These are phyloP conservation scores for Natator depressus DNA, from an alignment of 2,113 vertebrate genomes.

Conservation along the genomic window DNA sequence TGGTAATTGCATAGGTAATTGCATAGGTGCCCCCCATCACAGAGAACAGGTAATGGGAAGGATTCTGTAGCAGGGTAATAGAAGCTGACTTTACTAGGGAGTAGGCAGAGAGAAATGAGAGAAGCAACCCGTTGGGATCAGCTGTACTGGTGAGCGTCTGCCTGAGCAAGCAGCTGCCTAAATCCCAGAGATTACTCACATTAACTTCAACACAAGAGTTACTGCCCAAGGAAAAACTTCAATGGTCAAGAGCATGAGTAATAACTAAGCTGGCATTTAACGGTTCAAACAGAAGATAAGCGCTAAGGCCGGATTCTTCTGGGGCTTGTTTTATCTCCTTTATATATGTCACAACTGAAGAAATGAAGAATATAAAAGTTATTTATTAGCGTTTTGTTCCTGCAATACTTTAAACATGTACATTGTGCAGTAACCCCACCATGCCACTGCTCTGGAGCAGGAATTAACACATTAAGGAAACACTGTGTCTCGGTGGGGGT, in stretches of 20 bases:
- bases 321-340: constrained; percentile 72
- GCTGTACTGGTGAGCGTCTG: constrained; percentile 43
- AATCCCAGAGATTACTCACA: constrained; percentile 64
- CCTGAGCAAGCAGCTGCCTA: constrained; percentile 59
- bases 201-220: constrained; percentile 63
- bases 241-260: constrained; percentile 74
- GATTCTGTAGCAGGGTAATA: background rate
- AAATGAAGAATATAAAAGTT: constrained; percentile 76
- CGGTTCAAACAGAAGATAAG: constrained; percentile 76
- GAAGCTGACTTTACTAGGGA: background rate
- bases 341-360: constrained; percentile 76
- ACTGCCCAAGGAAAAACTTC: constrained; percentile 69
- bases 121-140: background rate
- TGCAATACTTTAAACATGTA: constrained; percentile 69
- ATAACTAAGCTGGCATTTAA: constrained; percentile 75
- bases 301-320: constrained; percentile 66
- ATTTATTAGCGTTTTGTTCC: constrained; percentile 63
- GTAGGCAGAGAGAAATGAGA: background rate
- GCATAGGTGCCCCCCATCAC: background rate
- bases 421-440: constrained; percentile 43
- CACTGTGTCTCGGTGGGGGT: constrained; percentile 53
- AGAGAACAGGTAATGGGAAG: fast-evolving
- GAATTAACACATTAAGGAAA: constrained; percentile 66
- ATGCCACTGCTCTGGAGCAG: constrained; percentile 58
- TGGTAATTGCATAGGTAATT: background rate